Percentiles rank a stretch among this genome's conserved stretches.
Conservation (phyloP, 1,140 invertebrate genomes). For the Calycopis cecrops region DNA sequence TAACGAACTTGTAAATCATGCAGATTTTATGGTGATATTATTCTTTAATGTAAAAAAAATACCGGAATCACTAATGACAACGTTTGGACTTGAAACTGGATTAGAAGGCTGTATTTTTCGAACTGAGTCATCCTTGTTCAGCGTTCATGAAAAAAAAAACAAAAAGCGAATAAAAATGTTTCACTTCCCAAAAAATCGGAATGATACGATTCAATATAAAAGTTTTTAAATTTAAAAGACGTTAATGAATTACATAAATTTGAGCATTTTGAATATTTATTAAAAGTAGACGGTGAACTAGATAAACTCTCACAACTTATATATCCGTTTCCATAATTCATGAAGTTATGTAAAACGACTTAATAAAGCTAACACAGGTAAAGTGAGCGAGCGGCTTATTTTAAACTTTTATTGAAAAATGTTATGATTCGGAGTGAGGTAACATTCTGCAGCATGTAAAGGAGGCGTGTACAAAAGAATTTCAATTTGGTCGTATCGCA, state of each 20-base stretch:
- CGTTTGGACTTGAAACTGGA: too few species aligned
- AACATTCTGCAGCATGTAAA: constrained; percentile 57
- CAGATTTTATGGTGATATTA: too few species aligned
- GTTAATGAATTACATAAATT: neutral
- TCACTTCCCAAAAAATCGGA: too few species aligned
- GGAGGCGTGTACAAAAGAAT: constrained; percentile 59
- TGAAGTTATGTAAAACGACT: constrained; percentile 8
- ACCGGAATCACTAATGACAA: too few species aligned
- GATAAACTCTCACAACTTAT: neutral
- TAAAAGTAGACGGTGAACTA: neutral
- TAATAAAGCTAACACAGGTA: neutral
- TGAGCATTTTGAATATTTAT: constrained; percentile 7
- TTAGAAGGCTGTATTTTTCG: too few species aligned
- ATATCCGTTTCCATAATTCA: constrained; percentile 5
- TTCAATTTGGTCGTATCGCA: constrained; percentile 67
- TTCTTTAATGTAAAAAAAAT: too few species aligned
- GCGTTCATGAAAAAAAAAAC: too few species aligned
- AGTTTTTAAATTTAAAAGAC: too few species aligned
- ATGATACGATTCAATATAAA: too few species aligned
- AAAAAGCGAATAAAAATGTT: too few species aligned
- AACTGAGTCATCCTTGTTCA: too few species aligned
- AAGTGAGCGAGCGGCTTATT: constrained; percentile 11
- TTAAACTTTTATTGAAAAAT: constrained; percentile 28
- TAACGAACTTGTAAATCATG: too few species aligned
- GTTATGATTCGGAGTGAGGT: constrained; percentile 52